A percentile compares a stretch with the other conserved stretches of the same genome.
Evolutionary conservation across 2,888 invertebrate genomes (phyloP).

Genomic region (Agrotis puta): DNA sequence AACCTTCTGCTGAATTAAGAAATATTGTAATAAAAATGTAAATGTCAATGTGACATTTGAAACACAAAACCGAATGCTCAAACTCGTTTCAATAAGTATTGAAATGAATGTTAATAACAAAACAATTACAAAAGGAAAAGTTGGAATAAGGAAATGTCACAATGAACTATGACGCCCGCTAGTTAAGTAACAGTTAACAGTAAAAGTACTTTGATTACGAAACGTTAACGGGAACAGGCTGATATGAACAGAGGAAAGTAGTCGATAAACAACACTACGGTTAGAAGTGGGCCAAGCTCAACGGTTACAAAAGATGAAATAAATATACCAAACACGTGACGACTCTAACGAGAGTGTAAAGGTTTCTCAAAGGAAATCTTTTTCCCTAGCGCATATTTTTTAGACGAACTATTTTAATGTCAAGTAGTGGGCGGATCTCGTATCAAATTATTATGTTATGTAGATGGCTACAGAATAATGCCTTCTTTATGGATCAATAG

Average conservation of each 20-base stretch:
- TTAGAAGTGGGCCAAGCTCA: constrained; percentile 30
- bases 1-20: constrained; percentile 7
- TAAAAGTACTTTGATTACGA: constrained; percentile 48
- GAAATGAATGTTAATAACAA: neutral
- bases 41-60: constrained; percentile 16
- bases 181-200: constrained; percentile 32
- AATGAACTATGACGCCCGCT: constrained; percentile 16
- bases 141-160: constrained; percentile 31
- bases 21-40: neutral
- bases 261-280: constrained; percentile 8
- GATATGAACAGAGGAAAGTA: constrained; percentile 38
- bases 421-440: constrained; percentile 1
- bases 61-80: constrained; percentile 13
- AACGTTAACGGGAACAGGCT: constrained; percentile 46
- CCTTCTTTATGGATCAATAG: neutral
- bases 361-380: neutral
- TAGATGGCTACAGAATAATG: constrained; percentile 9
- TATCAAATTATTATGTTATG: neutral
- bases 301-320: constrained; percentile 9
- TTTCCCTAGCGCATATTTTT: constrained; percentile 2
- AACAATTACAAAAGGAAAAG: constrained; percentile 18
- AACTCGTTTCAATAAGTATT: neutral
- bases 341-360: constrained; percentile 10
- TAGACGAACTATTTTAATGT: neutral
- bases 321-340: constrained; percentile 28